These are phyloP conservation scores for Stegostoma tigrinum DNA, from an alignment of 2,113 vertebrate genomes.

Conservation along the genomic window DNA sequence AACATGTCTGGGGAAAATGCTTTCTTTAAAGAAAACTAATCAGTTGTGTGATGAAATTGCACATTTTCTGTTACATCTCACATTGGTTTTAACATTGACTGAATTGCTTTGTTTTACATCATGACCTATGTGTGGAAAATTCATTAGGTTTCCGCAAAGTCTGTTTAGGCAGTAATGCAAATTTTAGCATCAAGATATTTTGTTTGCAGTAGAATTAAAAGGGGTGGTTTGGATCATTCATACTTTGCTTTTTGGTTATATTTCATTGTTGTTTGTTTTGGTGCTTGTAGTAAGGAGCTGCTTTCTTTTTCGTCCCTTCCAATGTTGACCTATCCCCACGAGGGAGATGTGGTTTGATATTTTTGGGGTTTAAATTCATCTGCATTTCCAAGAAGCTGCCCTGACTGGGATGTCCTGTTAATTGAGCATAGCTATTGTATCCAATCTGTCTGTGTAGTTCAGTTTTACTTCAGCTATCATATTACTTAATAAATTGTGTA, in stretches of 20 bases:
- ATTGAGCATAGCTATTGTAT: neutral
- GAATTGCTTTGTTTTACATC: neutral
- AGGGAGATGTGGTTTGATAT: neutral
- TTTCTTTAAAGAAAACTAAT: neutral
- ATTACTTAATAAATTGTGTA: neutral
- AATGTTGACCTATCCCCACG: neutral
- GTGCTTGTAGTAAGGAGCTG: neutral
- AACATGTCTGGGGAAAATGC: neutral
- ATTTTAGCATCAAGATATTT: neutral
- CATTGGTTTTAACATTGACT: neutral
- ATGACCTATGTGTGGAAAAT: neutral
- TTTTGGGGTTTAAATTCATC: neutral
- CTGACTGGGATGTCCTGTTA: neutral
- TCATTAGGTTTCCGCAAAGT: neutral
- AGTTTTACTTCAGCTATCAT: neutral
- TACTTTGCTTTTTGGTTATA: neutral
- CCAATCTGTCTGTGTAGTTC: neutral
- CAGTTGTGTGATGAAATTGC: neutral
- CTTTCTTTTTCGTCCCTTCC: neutral
- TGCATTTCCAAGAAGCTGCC: neutral
- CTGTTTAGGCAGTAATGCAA: neutral
- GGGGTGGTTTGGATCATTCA: neutral
- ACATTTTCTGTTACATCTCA: neutral
- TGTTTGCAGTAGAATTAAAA: neutral
- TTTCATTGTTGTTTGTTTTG: neutral